A percentile compares a stretch with the other conserved stretches of the same genome.
Conservation (phyloP, 92 coral and sea anemone genomes). For the Epizoanthus fatuus region DNA sequence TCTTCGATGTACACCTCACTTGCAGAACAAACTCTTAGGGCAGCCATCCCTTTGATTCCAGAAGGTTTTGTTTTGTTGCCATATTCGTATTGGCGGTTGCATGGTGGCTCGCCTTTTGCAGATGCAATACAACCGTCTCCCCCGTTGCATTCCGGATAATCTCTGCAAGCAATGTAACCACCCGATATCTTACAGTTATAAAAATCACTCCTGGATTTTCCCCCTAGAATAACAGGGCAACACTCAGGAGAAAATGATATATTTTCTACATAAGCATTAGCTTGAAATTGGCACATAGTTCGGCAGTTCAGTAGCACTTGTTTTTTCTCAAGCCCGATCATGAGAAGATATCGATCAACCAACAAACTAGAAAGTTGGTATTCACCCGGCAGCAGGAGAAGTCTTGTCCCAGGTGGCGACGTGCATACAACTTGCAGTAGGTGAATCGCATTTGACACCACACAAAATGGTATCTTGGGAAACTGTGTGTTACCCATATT, state of each 20-base stretch:
- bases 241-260: conserved; percentile 53
- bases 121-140: conserved; percentile 79
- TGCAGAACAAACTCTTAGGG: conserved; percentile 43
- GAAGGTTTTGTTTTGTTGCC: conserved; percentile 49
- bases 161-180: conserved; percentile 72
- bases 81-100: conserved; percentile 66
- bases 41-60: conserved; percentile 61
- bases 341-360: conserved; percentile 31
- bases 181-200: conserved; percentile 66
- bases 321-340: conserved; percentile 58
- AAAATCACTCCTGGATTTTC: conserved; percentile 21
- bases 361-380: conserved; percentile 41
- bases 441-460: conserved; percentile 49
- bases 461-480: conserved; percentile 38
- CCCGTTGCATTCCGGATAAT: conserved; percentile 86
- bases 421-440: conserved; percentile 7
- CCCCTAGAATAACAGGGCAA: conserved; percentile 16
- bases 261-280: conserved; percentile 63
- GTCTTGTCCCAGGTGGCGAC: conserved; percentile 43
- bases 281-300: not conserved
- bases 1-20: conserved; percentile 57
- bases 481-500: conserved; percentile 47
- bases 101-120: conserved; percentile 45
- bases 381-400: conserved; percentile 69
- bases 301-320: conserved; percentile 25